Base-by-base conservation (phyloP, 2,113 vertebrate species). In the Pseudorasbora parva region DNA sequence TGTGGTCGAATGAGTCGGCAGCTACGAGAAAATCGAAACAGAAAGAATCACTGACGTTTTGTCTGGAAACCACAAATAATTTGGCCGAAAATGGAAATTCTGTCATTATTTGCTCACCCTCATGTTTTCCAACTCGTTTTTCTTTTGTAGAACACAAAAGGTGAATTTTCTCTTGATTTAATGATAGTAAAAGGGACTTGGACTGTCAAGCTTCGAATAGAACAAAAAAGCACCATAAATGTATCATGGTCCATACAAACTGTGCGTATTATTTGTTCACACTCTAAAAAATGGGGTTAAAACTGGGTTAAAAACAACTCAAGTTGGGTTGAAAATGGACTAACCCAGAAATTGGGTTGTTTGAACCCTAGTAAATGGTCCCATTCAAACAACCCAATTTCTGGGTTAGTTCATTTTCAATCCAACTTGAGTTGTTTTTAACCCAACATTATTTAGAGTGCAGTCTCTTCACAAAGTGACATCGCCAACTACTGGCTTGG, bases 1-100 rank as follows among this genome's bases (percentile, higher is more conserved):
- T 95, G 81, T 95, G 93, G 88, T 95, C 89, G 83, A 98, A 96
- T 78, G 94, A 95, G 77, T 95, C 95, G 51, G 91, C 91, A 86
- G 89, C 95, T 94, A 80, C 8, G 47, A 74, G 64, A 37, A 69
- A 5, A 86, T 90, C 21, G 0, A 86, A 91, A 90, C 8, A 86
- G 6, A 43, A n/a, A 43, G 33, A 86, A 56, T 59, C 5, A 78
- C 2, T n/a, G 3, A 71, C 2, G 51, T 51, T 51, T 3, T 15
- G 41, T 60, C 33, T 0, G n/a, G 11, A 77, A n/a, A 43, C 21
- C 45, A 43, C 8, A 10, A n/a, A 7, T 2, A 3, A 2, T 23
- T 23, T 23, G n/a, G 5, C 41, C 54, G 30, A 43, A 69, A 41
- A n/a, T 14, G 1, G n/a, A n/a, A n/a, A n/a, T n/a, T n/a, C n/a